A percentile compares a stretch with the other conserved stretches of the same genome.
Conservation (phyloP, 2,797 vertebrate species). For the Zalophus californianus region DNA sequence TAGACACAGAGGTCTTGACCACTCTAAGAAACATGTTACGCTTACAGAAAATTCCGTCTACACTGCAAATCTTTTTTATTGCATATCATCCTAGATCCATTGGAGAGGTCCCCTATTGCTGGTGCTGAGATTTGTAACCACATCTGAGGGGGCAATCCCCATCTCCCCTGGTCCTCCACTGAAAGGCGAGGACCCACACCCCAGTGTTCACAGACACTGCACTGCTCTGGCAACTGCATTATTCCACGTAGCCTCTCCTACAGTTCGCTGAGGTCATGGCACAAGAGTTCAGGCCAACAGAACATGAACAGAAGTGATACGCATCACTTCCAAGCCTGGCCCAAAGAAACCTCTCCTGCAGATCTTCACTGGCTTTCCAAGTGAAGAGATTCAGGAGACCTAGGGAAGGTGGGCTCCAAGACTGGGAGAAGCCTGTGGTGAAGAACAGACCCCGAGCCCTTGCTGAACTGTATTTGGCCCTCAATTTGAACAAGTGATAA, state of each 20-base stretch:
- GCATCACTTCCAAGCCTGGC: background rate
- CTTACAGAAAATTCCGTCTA: background rate
- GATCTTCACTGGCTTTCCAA: background rate
- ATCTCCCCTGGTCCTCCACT: background rate
- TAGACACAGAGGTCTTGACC: background rate
- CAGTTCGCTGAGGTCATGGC: too few relatives aligned
- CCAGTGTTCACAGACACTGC: background rate
- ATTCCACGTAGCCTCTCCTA: background rate
- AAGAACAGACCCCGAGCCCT: background rate
- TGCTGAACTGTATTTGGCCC: background rate
- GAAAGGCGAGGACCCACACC: background rate
- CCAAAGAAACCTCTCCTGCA: background rate
- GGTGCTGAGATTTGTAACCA: background rate
- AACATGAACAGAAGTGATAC: accelerated
- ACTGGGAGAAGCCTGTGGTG: background rate
- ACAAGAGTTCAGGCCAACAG: background rate
- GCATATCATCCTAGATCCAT: background rate
- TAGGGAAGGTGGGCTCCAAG: background rate
- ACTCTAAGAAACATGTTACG: background rate
- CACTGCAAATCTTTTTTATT: background rate
- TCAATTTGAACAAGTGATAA: background rate
- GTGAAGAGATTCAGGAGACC: background rate
- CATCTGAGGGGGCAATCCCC: too few relatives aligned
- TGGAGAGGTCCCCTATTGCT: background rate
- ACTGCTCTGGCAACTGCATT: background rate